Conservation (phyloP, 2,888 invertebrate genomes). For the Andrena marginata region DNA sequence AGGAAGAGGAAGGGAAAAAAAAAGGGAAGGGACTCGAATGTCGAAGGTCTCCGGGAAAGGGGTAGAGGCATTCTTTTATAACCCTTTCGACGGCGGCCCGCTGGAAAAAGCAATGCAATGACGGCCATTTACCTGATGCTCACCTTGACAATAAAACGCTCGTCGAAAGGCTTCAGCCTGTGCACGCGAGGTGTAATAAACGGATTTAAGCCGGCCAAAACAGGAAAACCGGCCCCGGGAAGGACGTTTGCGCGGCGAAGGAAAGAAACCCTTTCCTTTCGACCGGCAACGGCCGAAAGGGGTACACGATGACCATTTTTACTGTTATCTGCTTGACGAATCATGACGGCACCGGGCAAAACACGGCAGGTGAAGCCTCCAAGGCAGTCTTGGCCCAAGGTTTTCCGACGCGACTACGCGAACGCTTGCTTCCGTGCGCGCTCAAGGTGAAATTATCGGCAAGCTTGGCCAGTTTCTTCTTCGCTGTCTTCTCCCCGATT, state of each 20-base stretch:
- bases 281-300: slow-evolving; percentile 69
- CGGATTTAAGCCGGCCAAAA: slow-evolving; percentile 65
- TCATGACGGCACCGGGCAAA: slow-evolving; percentile 73
- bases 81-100: slow-evolving; percentile 59
- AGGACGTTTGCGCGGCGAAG: slow-evolving; percentile 31
- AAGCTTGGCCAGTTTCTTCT: slow-evolving; percentile 37
- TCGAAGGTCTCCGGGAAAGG: slow-evolving; percentile 49
- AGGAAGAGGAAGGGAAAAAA: neutral
- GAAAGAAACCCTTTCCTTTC: slow-evolving; percentile 41
- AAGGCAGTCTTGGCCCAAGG: slow-evolving; percentile 80
- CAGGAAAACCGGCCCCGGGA: slow-evolving; percentile 51
- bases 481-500: neutral
- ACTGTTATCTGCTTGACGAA: slow-evolving; percentile 78
- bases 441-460: slow-evolving; percentile 60
- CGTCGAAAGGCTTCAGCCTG: slow-evolving; percentile 67
- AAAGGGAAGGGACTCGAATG: neutral
- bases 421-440: slow-evolving; percentile 58
- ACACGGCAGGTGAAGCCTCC: slow-evolving; percentile 78
- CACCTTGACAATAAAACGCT: slow-evolving; percentile 76
- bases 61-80: slow-evolving; percentile 63
- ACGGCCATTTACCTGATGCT: slow-evolving; percentile 68
- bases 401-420: slow-evolving; percentile 72
- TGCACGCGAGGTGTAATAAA: slow-evolving; percentile 73
- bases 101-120: slow-evolving; percentile 31
- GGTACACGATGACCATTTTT: slow-evolving; percentile 67